A percentile compares a stretch with the other conserved stretches of the same genome.
Evolutionary conservation across 2,797 vertebrate species (phyloP).

Genomic region (Vultur gryphus): DNA sequence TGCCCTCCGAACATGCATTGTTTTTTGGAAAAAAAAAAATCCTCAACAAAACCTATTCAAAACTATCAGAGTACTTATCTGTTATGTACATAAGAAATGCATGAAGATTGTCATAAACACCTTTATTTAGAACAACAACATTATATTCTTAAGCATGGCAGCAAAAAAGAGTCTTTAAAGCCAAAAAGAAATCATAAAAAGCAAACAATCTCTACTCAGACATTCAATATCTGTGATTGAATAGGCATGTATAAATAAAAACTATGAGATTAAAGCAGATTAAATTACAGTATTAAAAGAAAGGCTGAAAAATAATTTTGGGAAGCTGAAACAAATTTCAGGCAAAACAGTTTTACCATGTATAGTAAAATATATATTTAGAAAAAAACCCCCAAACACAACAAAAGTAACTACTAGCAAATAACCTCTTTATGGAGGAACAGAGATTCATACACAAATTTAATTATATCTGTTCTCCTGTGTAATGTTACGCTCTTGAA

Average conservation of each 20-base stretch:
- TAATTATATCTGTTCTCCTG: not conserved
- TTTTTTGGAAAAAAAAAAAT: not conserved
- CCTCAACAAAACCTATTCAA: not conserved
- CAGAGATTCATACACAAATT: not conserved
- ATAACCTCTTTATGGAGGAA: not conserved
- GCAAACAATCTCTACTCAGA: not conserved
- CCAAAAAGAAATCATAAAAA: not conserved
- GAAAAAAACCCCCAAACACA: not conserved
- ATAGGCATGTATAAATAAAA: not conserved
- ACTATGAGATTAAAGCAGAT: conserved; percentile 54
- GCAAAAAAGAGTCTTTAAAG: not conserved
- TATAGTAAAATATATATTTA: not conserved
- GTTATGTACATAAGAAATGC: not conserved
- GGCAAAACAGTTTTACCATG: not conserved
- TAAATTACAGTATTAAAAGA: conserved; percentile 45
- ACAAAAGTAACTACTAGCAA: not conserved
- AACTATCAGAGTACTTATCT: not conserved
- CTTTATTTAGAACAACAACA: not conserved
- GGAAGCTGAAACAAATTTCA: not conserved
- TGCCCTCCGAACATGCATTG: not conserved
- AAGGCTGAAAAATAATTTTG: conserved; percentile 7
- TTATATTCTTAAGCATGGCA: not conserved
- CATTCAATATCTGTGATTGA: conserved; percentile 22
- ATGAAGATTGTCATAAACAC: not conserved
- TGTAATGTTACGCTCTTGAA: not conserved